phyloP scores from a whole-genome alignment of 2,797 vertebrate species.

The Mus minutoides region DNA sequence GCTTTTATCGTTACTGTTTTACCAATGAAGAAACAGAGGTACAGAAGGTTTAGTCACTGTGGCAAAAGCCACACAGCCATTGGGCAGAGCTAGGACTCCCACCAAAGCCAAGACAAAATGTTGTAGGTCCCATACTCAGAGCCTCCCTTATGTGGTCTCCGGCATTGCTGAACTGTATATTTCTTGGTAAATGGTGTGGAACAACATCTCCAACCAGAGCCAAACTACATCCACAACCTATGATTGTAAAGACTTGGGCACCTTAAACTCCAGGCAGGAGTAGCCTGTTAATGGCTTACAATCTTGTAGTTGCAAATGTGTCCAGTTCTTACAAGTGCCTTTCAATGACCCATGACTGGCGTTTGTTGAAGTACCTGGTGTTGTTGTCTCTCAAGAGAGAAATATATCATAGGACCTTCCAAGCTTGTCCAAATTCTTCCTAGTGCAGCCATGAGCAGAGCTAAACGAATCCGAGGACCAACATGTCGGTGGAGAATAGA shows the following conservation, averaged over 20 bases:
- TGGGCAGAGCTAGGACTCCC: neutral
- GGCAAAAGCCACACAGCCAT: too few species aligned
- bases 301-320: neutral
- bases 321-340: neutral
- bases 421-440: neutral
- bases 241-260: too few species aligned
- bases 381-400: neutral
- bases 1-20: neutral
- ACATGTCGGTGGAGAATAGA: neutral
- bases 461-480: neutral
- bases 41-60: neutral
- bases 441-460: neutral
- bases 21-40: neutral
- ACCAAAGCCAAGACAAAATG: fast-evolving
- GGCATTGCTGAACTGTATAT: neutral
- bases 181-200: too few species aligned
- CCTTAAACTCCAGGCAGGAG: neutral
- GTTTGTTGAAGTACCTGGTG: neutral
- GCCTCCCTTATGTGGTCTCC: fast-evolving
- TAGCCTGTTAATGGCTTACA: too few species aligned
- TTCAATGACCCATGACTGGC: neutral
- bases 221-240: fast-evolving
- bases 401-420: neutral
- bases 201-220: neutral
- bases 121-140: too few species aligned